Percentiles rank a stretch among this genome's conserved stretches.
phyloP scores from a whole-genome alignment of 2,113 vertebrate species.

The Grantiella picta region DNA sequence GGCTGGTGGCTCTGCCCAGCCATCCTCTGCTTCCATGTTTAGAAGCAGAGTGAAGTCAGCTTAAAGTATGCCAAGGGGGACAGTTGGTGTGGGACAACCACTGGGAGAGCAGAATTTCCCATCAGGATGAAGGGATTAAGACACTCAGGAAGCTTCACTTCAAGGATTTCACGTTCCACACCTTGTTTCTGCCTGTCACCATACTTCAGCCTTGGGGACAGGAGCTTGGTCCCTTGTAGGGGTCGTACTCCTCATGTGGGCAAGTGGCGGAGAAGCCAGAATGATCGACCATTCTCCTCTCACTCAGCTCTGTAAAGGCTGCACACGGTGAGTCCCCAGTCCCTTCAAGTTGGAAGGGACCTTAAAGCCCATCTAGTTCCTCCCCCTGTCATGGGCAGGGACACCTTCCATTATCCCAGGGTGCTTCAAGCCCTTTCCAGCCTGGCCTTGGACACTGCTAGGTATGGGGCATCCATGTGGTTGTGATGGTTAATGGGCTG shows the following conservation, averaged over 20 bases:
- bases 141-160: neutral
- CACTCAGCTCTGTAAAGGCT: neutral
- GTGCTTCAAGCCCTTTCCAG: fast-evolving
- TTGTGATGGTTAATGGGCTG: neutral
- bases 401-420: neutral
- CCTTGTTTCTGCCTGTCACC: neutral
- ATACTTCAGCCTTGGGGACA: neutral
- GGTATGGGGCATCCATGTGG: neutral
- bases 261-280: neutral
- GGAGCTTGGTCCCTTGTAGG: neutral
- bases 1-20: neutral
- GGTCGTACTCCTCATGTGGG: neutral
- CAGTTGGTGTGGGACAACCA: neutral
- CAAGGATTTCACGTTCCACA: fast-evolving
- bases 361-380: neutral
- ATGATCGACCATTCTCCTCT: fast-evolving
- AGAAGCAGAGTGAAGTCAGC: neutral
- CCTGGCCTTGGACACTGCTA: neutral
- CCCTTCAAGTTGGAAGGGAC: neutral
- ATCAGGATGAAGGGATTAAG: neutral
- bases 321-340: fast-evolving
- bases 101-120: neutral
- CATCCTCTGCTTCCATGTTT: neutral
- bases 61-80: neutral
- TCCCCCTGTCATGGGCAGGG: neutral